Percentiles rank a stretch among this genome's conserved stretches.
Evolutionary conservation across 2,888 invertebrate species (phyloP).

Genomic region (Spisula subtruncata): DNA sequence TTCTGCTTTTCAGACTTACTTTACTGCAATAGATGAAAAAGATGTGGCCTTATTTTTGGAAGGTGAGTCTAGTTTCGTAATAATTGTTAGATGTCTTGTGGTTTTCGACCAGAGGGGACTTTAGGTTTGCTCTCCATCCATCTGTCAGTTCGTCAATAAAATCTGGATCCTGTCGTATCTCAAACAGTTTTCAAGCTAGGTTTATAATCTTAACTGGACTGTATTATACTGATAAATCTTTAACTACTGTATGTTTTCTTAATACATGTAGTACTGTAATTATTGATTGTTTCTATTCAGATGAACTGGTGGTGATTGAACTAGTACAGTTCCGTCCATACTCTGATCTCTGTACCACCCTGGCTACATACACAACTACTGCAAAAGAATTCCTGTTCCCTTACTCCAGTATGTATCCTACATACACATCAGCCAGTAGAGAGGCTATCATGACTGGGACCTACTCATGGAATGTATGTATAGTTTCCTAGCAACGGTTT

Average conservation of each 20-base stretch:
- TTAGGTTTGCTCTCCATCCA: no score
- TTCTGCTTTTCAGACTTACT: slow-evolving; percentile 9
- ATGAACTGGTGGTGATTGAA: slow-evolving; percentile 10
- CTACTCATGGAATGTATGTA: slow-evolving; percentile 6
- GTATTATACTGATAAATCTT: no score
- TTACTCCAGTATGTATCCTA: slow-evolving; percentile 14
- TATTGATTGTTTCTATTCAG: neutral
- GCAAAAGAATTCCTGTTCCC: slow-evolving; percentile 22
- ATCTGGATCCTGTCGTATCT: no score
- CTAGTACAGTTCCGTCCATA: neutral
- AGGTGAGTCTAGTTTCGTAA: neutral
- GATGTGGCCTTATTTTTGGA: slow-evolving; percentile 22
- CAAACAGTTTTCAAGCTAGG: no score
- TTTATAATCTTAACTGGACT: no score
- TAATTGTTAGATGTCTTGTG: no score
- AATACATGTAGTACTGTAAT: no score
- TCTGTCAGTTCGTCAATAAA: no score
- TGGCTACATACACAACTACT: slow-evolving; percentile 24
- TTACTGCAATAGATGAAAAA: slow-evolving; percentile 6
- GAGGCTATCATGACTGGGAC: slow-evolving; percentile 8
- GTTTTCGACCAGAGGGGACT: no score
- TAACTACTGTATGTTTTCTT: no score
- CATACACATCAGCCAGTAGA: slow-evolving; percentile 23
- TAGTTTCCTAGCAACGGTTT: neutral
- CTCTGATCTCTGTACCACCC: neutral